These are phyloP conservation scores for Dromiciops gliroides DNA, from an alignment of 2,113 vertebrate genomes.

Conservation along the genomic window DNA sequence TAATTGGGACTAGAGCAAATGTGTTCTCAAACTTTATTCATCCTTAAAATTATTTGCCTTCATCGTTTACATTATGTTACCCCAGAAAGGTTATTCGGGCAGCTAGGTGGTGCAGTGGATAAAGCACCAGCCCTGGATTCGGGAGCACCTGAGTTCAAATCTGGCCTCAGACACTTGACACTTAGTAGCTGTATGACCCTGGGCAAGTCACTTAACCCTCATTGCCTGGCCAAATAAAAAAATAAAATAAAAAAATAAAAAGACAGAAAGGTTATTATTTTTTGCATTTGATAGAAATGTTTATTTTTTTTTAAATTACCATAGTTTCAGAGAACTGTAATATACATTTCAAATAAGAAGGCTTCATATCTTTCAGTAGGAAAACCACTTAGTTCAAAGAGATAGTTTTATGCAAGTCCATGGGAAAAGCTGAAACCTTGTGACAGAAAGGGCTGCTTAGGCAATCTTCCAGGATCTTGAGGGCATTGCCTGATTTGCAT, in stretches of 20 bases:
- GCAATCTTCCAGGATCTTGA: conserved; percentile 45
- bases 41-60: conserved; percentile 57
- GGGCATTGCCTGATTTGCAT: conserved; percentile 38
- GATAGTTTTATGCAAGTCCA: conserved; percentile 39
- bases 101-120: too few species aligned
- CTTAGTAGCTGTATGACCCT: too few species aligned
- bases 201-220: too few species aligned
- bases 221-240: too few species aligned
- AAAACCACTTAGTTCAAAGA: conserved; percentile 63
- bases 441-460: not conserved
- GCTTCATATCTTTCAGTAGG: conserved; percentile 47
- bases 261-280: conserved; percentile 50
- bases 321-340: conserved; percentile 59
- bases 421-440: conserved; percentile 23
- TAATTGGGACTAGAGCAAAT: conserved; percentile 46
- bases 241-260: too few species aligned
- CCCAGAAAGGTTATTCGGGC: too few species aligned
- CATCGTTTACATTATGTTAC: conserved; percentile 54
- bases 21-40: conserved; percentile 20
- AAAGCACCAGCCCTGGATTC: too few species aligned
- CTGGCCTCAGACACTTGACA: too few species aligned
- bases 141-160: too few species aligned
- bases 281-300: conserved; percentile 48
- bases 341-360: conserved; percentile 57
- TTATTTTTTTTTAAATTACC: conserved; percentile 57